Evolutionary conservation across 2,797 vertebrate genomes (phyloP).

Genomic region (Euthynnus affinis): DNA sequence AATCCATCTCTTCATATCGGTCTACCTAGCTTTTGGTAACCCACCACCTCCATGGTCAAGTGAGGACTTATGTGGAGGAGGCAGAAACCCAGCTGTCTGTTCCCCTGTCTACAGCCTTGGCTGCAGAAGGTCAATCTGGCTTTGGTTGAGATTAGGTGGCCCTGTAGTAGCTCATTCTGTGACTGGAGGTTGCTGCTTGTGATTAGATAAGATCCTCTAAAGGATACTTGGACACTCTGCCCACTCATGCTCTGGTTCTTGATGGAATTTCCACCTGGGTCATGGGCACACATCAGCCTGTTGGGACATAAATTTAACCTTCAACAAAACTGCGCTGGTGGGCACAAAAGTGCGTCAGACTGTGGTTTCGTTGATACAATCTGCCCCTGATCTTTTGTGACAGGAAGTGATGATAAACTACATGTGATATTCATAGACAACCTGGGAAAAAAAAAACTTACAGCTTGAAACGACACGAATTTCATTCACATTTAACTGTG

Average conservation of each 20-base stretch:
- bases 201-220: conserved; percentile 68
- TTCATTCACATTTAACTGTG: conserved; percentile 5
- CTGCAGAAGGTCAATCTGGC: conserved; percentile 53
- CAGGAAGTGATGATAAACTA: conserved; percentile 47
- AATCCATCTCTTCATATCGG: conserved; percentile 35
- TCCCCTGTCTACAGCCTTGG: conserved; percentile 46
- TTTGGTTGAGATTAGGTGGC: conserved; percentile 55
- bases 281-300: conserved; percentile 48
- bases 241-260: conserved; percentile 43
- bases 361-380: conserved; percentile 49
- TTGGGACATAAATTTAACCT: conserved; percentile 53
- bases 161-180: conserved; percentile 30
- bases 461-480: neutral
- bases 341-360: conserved; percentile 38
- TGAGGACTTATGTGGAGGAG: conserved; percentile 58
- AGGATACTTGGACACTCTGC: conserved; percentile 48
- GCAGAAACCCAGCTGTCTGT: conserved; percentile 57
- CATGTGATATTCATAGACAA: conserved; percentile 20
- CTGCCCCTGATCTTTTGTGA: conserved; percentile 58
- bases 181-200: conserved; percentile 28
- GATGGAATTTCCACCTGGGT: conserved; percentile 66
- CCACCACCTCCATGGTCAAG: conserved; percentile 61
- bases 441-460: conserved; percentile 53
- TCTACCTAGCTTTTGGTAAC: conserved; percentile 46
- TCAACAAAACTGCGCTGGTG: conserved; percentile 38